phyloP scores from a whole-genome alignment of 2,113 vertebrate genomes.

The Etia nguti region DNA sequence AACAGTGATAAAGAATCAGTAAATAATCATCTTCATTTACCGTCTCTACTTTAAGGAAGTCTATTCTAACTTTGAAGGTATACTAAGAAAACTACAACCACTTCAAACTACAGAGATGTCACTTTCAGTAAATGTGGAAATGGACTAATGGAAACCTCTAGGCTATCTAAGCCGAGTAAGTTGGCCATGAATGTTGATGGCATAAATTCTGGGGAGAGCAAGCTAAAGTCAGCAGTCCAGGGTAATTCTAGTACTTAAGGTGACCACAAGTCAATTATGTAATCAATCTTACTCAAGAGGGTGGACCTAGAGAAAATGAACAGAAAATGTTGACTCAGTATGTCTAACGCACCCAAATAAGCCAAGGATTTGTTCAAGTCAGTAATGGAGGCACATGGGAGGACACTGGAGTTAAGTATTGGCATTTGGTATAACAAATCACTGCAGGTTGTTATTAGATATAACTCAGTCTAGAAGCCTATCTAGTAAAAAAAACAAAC shows the following conservation, averaged over 20 bases:
- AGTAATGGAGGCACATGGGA: background rate
- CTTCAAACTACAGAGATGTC: background rate
- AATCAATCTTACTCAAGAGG: constrained; percentile 4
- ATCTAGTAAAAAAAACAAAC: background rate
- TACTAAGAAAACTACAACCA: background rate
- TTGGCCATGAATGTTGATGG: background rate
- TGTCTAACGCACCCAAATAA: background rate
- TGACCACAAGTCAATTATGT: constrained; percentile 20
- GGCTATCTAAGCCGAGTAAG: background rate
- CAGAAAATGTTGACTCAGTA: background rate
- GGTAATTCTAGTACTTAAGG: constrained; percentile 14
- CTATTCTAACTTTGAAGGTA: background rate
- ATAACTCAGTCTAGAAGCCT: background rate
- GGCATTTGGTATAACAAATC: background rate
- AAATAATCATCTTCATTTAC: background rate
- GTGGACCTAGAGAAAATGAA: background rate
- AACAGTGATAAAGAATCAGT: background rate
- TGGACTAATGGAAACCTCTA: background rate
- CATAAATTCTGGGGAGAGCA: constrained; percentile 9
- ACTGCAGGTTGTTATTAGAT: background rate
- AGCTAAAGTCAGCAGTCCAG: constrained; percentile 22
- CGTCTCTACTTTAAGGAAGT: background rate
- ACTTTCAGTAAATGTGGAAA: background rate
- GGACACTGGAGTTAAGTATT: background rate
- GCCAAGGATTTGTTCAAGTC: background rate